Evolutionary conservation across 2,888 invertebrate genomes (phyloP).

Genomic region (Andrena fulva): DNA sequence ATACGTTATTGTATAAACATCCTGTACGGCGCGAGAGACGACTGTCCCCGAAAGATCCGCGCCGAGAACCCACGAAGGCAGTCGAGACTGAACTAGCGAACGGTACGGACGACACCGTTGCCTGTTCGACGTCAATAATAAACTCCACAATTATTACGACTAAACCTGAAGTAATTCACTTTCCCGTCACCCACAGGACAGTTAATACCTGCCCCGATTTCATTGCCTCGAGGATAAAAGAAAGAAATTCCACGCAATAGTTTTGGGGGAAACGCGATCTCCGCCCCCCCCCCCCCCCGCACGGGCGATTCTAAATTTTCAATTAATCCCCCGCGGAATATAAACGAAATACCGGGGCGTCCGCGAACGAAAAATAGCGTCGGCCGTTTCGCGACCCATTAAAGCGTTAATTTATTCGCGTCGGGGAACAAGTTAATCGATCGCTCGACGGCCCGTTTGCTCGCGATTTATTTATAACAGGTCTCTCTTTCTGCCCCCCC

Average conservation of each 20-base stretch:
- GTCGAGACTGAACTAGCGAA: no score
- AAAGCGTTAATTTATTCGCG: slow-evolving; percentile 58
- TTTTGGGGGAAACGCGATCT: slow-evolving; percentile 7
- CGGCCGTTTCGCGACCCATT: slow-evolving; percentile 52
- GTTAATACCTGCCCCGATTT: not conserved
- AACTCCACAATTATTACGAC: no score
- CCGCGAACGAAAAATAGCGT: slow-evolving; percentile 42
- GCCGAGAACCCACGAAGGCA: no score
- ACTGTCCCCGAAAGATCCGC: no score
- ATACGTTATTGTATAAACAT: no score
- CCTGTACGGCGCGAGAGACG: no score
- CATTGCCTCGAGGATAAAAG: not conserved
- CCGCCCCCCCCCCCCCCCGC: not conserved
- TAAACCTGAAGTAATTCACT: no score
- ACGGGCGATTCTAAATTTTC: slow-evolving; percentile 36
- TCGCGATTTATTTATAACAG: slow-evolving; percentile 50
- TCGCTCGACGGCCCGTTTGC: slow-evolving; percentile 33
- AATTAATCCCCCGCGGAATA: slow-evolving; percentile 47
- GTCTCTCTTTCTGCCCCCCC: not conserved
- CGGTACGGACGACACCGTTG: no score
- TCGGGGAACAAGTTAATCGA: slow-evolving; percentile 50
- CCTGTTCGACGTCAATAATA: no score
- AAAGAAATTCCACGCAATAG: slow-evolving; percentile 11
- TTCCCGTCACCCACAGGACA: no score
- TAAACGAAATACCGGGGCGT: slow-evolving; percentile 19